Evolutionary conservation across 2,113 vertebrate genomes (phyloP).

Genomic region (Dascyllus trimaculatus): DNA sequence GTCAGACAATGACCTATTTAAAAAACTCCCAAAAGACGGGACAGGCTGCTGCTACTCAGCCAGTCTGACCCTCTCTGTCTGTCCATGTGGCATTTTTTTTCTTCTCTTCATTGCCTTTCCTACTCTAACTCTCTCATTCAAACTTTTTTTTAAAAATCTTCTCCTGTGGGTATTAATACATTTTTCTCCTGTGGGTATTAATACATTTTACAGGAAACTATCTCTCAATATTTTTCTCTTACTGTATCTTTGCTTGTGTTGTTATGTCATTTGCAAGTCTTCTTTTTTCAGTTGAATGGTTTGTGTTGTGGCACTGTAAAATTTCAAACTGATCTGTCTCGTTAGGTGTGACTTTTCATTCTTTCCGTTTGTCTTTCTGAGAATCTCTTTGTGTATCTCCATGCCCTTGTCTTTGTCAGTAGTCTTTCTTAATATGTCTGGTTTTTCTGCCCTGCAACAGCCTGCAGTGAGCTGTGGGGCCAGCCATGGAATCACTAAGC

Average conservation of each 20-base stretch:
- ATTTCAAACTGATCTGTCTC: neutral
- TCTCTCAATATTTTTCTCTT: neutral
- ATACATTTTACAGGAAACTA: neutral
- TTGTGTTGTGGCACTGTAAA: neutral
- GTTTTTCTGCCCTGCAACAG: slow-evolving; percentile 76
- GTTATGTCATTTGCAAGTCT: neutral
- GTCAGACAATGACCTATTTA: slow-evolving; percentile 83
- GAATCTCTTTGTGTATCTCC: slow-evolving; percentile 40
- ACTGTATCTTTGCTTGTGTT: neutral
- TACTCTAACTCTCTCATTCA: slow-evolving; percentile 11
- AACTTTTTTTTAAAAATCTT: neutral
- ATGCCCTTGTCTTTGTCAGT: slow-evolving; percentile 55
- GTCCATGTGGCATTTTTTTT: slow-evolving; percentile 12
- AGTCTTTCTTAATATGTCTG: slow-evolving; percentile 64
- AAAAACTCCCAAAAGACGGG: slow-evolving; percentile 66
- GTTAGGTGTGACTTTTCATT: slow-evolving; percentile 11
- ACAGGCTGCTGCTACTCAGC: slow-evolving; percentile 63
- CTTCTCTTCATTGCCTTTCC: neutral
- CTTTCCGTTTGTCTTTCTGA: slow-evolving; percentile 7
- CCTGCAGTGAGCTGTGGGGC: slow-evolving; percentile 54
- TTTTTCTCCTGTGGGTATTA: neutral
- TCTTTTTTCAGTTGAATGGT: neutral
- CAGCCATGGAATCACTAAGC: slow-evolving; percentile 78
- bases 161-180: neutral
- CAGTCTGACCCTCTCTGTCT: slow-evolving; percentile 62